A percentile compares a stretch with the other conserved stretches of the same genome.
Evolutionary conservation across 2,888 invertebrate genomes (phyloP).

Genomic region (Lycophotia porphyrea): DNA sequence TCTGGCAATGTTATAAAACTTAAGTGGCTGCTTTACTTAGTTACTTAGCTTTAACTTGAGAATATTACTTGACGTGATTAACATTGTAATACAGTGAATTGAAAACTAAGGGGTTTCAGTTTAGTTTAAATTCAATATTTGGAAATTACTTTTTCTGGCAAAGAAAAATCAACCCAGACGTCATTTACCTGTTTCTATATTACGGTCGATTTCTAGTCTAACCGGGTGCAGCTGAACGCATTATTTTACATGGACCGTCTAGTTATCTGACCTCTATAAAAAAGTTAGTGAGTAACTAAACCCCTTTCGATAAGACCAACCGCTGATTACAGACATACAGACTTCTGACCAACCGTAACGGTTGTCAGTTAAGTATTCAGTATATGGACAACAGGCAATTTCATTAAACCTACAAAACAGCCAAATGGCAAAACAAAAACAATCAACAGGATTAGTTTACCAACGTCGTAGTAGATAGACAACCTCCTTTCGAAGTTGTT

Average conservation of each 20-base stretch:
- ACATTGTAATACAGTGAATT: constrained; percentile 42
- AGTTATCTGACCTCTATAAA: not conserved
- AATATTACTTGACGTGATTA: constrained; percentile 24
- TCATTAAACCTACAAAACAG: not conserved
- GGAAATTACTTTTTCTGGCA: not conserved
- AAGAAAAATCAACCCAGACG: not conserved
- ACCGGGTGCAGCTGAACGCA: not conserved
- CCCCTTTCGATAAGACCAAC: not conserved
- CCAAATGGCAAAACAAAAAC: not conserved
- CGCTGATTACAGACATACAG: not conserved
- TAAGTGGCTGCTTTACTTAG: constrained; percentile 56
- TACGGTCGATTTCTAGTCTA: not conserved
- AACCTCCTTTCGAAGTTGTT: constrained; percentile 19
- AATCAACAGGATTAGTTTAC: not conserved
- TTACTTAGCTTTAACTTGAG: constrained; percentile 39
- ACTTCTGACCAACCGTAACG: not conserved
- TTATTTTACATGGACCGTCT: not conserved
- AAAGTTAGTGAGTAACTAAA: not conserved
- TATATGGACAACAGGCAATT: not conserved
- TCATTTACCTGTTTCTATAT: not conserved
- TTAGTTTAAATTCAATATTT: not conserved
- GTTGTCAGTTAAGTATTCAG: not conserved
- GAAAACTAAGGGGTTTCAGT: not conserved
- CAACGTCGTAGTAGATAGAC: not conserved
- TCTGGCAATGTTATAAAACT: constrained; percentile 60